A percentile compares a stretch with the other conserved stretches of the same genome.
Conservation (phyloP, 2,888 invertebrate genomes). For the Peribatodes rhomboidaria region DNA sequence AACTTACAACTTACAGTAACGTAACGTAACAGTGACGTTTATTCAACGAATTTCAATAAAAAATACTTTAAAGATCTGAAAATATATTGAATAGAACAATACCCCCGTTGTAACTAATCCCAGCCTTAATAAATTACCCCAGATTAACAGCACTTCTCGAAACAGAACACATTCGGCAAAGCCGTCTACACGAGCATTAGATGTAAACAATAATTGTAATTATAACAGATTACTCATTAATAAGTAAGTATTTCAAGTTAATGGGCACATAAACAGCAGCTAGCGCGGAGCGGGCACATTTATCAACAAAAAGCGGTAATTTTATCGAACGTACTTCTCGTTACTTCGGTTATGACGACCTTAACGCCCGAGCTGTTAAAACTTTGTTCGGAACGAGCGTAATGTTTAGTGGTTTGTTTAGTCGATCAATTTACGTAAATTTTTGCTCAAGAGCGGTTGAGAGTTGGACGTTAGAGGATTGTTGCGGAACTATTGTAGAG, state of each 20-base stretch:
- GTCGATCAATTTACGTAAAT: constrained; percentile 57
- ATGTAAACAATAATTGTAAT: constrained; percentile 73
- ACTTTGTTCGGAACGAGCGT: constrained; percentile 59
- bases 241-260: constrained; percentile 82
- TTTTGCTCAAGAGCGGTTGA: constrained; percentile 40
- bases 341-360: constrained; percentile 68
- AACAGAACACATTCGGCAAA: constrained; percentile 25
- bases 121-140: constrained; percentile 4
- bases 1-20: too few species aligned
- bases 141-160: constrained; percentile 4
- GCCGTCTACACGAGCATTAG: constrained; percentile 51
- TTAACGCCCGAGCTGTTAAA: constrained; percentile 66
- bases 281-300: constrained; percentile 68
- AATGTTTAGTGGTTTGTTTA: constrained; percentile 58
- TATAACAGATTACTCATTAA: constrained; percentile 82
- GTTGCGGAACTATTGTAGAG: constrained; percentile 25
- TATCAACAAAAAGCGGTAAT: constrained; percentile 84
- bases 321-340: constrained; percentile 75
- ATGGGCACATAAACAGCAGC: constrained; percentile 83
- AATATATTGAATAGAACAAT: not conserved
- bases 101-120: not conserved
- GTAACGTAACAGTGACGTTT: not conserved
- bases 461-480: constrained; percentile 39
- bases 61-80: not conserved
- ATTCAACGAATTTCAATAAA: too few species aligned